Evolutionary conservation across 2,888 invertebrate genomes (phyloP), one percentile per base, ranked within the genome.

Genomic region (Ganaspis brasiliensis): DNA sequence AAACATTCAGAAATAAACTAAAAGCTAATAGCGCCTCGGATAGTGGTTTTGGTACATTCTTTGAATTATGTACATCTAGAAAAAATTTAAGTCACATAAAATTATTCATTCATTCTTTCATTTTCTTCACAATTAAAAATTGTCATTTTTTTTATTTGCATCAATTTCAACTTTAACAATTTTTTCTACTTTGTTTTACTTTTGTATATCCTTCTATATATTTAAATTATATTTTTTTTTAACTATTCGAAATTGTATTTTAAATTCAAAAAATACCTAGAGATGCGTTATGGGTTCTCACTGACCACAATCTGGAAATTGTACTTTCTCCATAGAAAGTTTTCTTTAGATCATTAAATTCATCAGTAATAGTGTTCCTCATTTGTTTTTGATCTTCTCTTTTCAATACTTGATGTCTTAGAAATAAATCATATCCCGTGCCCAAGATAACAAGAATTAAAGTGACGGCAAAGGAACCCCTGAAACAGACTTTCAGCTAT

Each of bases 351-450:
- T 57, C 78, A 61, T 81, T 82, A 74, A 79, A 49, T 59, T 83
- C 85, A 8, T 70, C 72, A 19, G 78, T 72, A 14, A 73, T 55
- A 37, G 76, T 79, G 26, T 52, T 77, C n/a, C 74, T 74, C 6
- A 71, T 81, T 57, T 67, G 63, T 10, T 49, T 75, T 57, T 78
- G 63, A 56, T 82, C 59, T 67, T 84, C 81, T 5, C 67, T 76
- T 21, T 21, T 77, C 26, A 87, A 73, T 61, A 84, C 71, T 77
- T 80, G 82, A 72, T 85, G 88, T 21, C 88, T 79, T 72, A 89
- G 80, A 2, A 82, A 76, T 71, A 92, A 84, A 81, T 94, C 94
- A 52, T 93, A 89, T 3, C 91, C 71, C 0, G 93, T 93, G 1
- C 93, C 93, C 35, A 91, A 82, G 3, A 92, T 77, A 0, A 92